Evolutionary conservation across 2,113 vertebrate species (phyloP), one percentile per base, ranked within the genome.

Genomic region (Stegastes partitus): DNA sequence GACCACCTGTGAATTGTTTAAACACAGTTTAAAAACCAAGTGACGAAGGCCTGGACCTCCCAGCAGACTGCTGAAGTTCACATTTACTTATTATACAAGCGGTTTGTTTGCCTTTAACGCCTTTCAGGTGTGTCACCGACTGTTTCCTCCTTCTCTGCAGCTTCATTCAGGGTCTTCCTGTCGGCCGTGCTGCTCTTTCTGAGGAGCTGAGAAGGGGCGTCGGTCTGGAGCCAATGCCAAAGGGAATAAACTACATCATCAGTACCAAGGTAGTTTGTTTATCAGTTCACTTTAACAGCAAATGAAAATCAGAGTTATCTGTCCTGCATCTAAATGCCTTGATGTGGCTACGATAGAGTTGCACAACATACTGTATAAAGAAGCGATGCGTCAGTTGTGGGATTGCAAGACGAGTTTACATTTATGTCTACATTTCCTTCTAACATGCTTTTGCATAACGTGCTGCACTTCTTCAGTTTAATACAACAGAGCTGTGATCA

Each of bases 171-270:
- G 97, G 97, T 31, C 91, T 97, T 77, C 93, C 94, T 0, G 91
- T 97, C 16, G 59, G 61, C 1, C n/a, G 77, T 0, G 84, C 65
- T 0, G 5, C 19, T 0, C 88, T 96, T 18, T 79, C 96, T 0
- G 93, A 93, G 8, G 94, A 95, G 39, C 90, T 99, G 64, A 90
- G 89, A 12, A 54, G 90, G 0, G 77, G 83, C 0, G 93, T 97
- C 81, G 90, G 92, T 44, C 61, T 78, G 0, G 95, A 97, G n/a
- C 93, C 96, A 0, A 25, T 77, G 37, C 93, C 96, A 0, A 95
- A 94, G 1, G 93, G 93, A 23, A 62, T 99, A 59, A 93, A 68
- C 62, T 97, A 98, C 68, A 81, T 98, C 74, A 96, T 99, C n/a
- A 95, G 94, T 83, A 98, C 97, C 10, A 91, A 96, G 96, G 92